Evolutionary conservation across 2,888 invertebrate genomes (phyloP), one percentile per base, ranked within the genome.

Genomic region (Eupithecia exiguata): DNA sequence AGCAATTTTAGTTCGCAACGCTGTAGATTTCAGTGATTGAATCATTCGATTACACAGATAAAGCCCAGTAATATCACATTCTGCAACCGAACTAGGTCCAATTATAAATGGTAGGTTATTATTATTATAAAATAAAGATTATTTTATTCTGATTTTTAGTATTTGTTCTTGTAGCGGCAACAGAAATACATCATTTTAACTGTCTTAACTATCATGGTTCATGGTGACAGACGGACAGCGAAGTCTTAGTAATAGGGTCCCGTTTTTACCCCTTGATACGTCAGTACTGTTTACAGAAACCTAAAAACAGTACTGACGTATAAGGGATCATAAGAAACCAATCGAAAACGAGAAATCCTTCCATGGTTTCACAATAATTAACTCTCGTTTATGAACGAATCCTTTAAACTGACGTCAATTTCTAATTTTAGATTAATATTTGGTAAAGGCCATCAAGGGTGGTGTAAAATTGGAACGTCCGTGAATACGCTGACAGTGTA

Each of bases 401-500:
- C 36, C n/a, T 18, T 62, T 62, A 38, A 65, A 35, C n/a, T 36
- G n/a, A 36, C 63, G 63, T 36, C 58, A 58, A 58, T 36, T 36
- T 66, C 40, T 25, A 40, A 66, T 66, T 66, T 66, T 66, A 25
- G 66, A 43, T 36, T 61, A 58, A 14, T 58, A 58, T 62, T 66
- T 63, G 18, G 40, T 63, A 61, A 69, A 58, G 14, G 40, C 30
- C 61, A 70, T 68, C 63, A 35, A 71, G 61, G 38, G 53, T 6
- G 43, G 63, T 21, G n/a, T 65, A 43, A 70, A 78, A 76, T 79
- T 71, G 74, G 68, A 76, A 71, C 75, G 74, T 77, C 82, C 79
- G 77, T 77, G 76, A 80, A 82, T 79, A 80, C 80, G 80, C 81
- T 80, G 61, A 80, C 78, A 77, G 79, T 70, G 74, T 81, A 81